Base-by-base conservation (phyloP, 2,888 invertebrate genomes). In the Scaptomyza polygonia region DNA sequence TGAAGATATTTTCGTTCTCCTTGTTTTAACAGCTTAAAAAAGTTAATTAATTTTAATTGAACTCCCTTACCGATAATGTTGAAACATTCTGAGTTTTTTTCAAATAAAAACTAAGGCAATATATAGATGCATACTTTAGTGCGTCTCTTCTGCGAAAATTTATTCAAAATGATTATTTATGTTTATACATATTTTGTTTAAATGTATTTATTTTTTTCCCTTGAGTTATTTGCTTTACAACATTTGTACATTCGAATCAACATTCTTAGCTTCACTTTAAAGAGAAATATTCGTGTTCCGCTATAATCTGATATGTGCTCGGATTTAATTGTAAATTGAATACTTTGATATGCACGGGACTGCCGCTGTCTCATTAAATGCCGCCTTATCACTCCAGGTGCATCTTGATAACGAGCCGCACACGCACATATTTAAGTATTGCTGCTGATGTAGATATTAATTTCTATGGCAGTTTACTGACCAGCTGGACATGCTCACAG, bases 361-460 rank as follows among this genome's bases (percentile, higher is more conserved):
- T 48, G 52, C 36, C 21, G 21, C 47, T 48, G 49, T 32, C 79
- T 84, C 83, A 86, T 88, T 88, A 84, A 64, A 57, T 40, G 53
- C 18, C 25, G 56, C 8, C 58, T 67, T 86, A 86, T 83, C 88
- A 65, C 53, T 18, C 12, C 72, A 76, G 70, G 85, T 84, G 82
- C 76, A 84, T 84, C 84, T 86, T 86, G 88, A 84, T 84, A 84
- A 79, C 67, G 44, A 40, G 14, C 29, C 52, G 30, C 66, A 49
- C 76, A 66, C 57, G 40, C 67, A 66, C 44, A 36, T n/a, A 43
- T 48, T 55, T 42, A 30, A 49, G 39, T 49, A 44, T 29, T 27
- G 6, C 16, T 11, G n/a, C n/a, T n/a, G n/a, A n/a, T 21, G 43
- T 32, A 36, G 27, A 12, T 18, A 27, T 43, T 11, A 8, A 42